Base-by-base conservation (phyloP, 2,888 invertebrate species). In the Caenorhabditis plicata region DNA sequence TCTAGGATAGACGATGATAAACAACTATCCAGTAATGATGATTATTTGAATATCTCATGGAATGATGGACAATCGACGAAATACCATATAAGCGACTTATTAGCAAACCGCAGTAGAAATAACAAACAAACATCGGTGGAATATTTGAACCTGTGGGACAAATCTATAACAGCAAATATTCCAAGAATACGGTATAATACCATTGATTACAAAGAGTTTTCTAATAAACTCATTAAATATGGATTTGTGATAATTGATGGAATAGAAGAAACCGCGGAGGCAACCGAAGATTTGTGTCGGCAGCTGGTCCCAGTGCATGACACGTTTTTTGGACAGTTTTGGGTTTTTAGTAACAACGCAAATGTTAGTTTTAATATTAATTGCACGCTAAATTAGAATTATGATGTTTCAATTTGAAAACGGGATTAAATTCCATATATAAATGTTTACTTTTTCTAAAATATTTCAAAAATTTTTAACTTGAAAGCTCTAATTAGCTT, bases 241-340 rank as follows among this genome's bases (percentile, higher is more conserved):
- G 78, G 78, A 4, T 57, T 80, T 1, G 76, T 73, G 1, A 52
- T 70, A 2, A 57, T 78, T 2, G 63, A 66, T 29, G 71, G 49
- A 7, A 58, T 75, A 0, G 64, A 60, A 22, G 38, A 48, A 13
- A 62, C 56, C 9, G 51, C 73, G 0, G 65, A 64, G 29, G 69
- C 61, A 4, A 72, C 72, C 3, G 68, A 72, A 32, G 36, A 60
- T 23, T 86, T 4, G 84, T 86, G 54, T 56, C 81, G 83, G 38
- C 84, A 85, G 9, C 77, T 90, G 1, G 87, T 87, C 22, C 87
- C 87, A 0, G 83, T 88, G 0, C 87, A 88, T 79, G 85, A 86
- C 58, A 89, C 89, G 0, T 81, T 89, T 45, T 90, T 87, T 76
- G 90, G 90, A 3, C 87, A 87, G 31, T 87, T 88, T 86, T 90